Percentiles rank a stretch among this genome's conserved stretches.
Evolutionary conservation across 2,797 vertebrate species (phyloP).

Genomic region (Protonibea diacanthus): DNA sequence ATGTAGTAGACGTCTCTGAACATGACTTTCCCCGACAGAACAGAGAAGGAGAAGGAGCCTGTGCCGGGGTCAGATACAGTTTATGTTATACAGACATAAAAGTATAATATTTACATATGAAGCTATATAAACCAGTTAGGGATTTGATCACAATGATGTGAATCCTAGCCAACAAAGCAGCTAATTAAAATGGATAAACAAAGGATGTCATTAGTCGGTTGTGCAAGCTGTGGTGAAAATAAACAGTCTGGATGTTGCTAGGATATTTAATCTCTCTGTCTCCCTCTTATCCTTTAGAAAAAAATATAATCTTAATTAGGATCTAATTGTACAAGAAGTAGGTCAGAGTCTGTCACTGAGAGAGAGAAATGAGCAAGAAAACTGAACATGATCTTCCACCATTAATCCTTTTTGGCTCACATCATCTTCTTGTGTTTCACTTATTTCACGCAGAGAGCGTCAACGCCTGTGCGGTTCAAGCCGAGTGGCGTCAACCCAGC

Average conservation of each 20-base stretch:
- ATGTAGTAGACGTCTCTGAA: constrained; percentile 99
- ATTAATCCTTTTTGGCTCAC: constrained; percentile 18
- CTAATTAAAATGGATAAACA: constrained; percentile 24
- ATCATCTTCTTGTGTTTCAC: constrained; percentile 17
- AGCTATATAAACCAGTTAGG: background rate
- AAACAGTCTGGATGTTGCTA: background rate
- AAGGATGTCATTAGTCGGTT: constrained; percentile 16
- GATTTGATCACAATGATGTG: background rate
- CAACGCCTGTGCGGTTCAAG: background rate
- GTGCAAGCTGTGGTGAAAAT: constrained; percentile 15
- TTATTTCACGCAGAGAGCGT: background rate
- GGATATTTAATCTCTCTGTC: constrained; percentile 20
- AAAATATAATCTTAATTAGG: constrained; percentile 29
- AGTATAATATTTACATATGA: background rate
- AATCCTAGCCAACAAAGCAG: constrained; percentile 2
- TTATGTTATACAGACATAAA: background rate
- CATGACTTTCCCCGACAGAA: constrained; percentile 99
- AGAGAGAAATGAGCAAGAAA: constrained; percentile 12
- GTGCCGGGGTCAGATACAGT: constrained; percentile 29
- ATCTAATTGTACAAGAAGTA: constrained; percentile 38
- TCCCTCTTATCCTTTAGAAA: constrained; percentile 1
- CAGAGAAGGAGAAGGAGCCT: constrained; percentile 99
- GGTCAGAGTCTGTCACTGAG: constrained; percentile 25
- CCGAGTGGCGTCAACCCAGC: background rate
- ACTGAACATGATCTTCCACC: constrained; percentile 8